Base-by-base conservation (phyloP, 2,797 vertebrate species). In the Pristis pectinata region DNA sequence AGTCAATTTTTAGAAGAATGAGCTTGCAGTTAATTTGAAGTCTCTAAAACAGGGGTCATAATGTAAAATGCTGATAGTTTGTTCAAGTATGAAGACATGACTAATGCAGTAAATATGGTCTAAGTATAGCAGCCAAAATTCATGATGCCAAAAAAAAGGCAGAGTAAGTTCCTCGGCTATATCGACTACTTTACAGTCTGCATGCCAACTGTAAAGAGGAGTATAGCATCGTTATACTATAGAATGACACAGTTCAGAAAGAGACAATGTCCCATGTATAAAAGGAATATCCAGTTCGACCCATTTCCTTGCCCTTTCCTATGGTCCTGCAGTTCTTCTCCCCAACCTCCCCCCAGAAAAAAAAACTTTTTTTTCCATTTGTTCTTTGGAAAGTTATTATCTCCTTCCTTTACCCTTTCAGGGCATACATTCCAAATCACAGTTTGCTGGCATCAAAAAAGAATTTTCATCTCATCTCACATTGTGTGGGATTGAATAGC, bases 21-120 rank as follows among this genome's bases (percentile, higher is more conserved):
- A 76, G 15, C 64, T 76, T 76, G 70, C 15, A 37, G 64, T 94
- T 53, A 53, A 72, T 93, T 93, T 72, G 91, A 76, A 72, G 13
- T 94, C 27, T 44, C n/a, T 70, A 76, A 53, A 76, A 76, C 15
- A 53, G 15, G 27, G 11, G 7, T 76, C 92, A 74, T 30, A 13
- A 76, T 76, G 34, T 74, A 76, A 94, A 94, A n/a, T 94, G 30
- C 92, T 93, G 24, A 74, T 5, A 34, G 44, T 70, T 94, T 27
- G 11, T 94, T 30, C 70, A 94, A 76, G n/a, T 56, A 76, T 94
- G 67, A 76, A 94, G 70, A 94, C 92, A 74, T 94, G 92, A 94
- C 92, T 76, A 94, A 94, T 94, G 70, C 64, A 94, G 1, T 94
- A 94, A 94, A 94, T 94, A 94, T 94, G 92, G 53, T 70, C 92